Evolutionary conservation across 1,140 invertebrate genomes (phyloP), one percentile per base, ranked within the genome.

Genomic region (Mamestra configurata): DNA sequence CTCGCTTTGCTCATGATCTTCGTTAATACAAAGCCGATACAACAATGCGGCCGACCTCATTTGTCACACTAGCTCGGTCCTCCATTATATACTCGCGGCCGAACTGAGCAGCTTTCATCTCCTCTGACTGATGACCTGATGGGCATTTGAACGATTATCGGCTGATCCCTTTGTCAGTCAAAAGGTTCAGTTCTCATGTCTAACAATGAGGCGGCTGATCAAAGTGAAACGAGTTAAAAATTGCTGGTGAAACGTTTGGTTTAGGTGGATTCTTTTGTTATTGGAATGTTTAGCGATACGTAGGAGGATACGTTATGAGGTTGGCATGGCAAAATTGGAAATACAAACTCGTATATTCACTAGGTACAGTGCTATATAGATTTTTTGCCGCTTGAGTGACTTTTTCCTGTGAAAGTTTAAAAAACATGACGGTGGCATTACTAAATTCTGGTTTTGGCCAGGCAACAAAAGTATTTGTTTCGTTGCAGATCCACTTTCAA

Each of bases 111-210:
- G 84, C 91, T 90, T 92, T 93, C 89, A 92, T 92, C 86, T 86
- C 79, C 84, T 86, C 85, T 91, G 90, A 92, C 88, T 91, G 90
- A 90, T 92, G 92, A 89, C 86, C 86, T 82, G 86, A 90, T 87
- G 88, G 89, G 89, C 90, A 88, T 79, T 83, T 84, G 86, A 91
- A 88, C 85, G 86, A 92, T 91, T 89, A 90, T 89, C 88, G 83
- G 72, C 88, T 86, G 83, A 86, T 88, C 79, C 85, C 79, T 88
- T 91, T 90, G 87, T 88, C 82, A 85, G 88, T 86, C 79, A 71
- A 90, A 90, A 91, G 86, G 88, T 88, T 89, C 88, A 83, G 24
- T 79, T 83, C 81, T 78, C 83, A 71, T 77, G 77, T 75, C 59
- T 82, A 86, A 92, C 86, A 91, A 90, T 85, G 73, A 61, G 70